Conservation (phyloP, 2,888 invertebrate genomes). For the Idaea dimidiata region DNA sequence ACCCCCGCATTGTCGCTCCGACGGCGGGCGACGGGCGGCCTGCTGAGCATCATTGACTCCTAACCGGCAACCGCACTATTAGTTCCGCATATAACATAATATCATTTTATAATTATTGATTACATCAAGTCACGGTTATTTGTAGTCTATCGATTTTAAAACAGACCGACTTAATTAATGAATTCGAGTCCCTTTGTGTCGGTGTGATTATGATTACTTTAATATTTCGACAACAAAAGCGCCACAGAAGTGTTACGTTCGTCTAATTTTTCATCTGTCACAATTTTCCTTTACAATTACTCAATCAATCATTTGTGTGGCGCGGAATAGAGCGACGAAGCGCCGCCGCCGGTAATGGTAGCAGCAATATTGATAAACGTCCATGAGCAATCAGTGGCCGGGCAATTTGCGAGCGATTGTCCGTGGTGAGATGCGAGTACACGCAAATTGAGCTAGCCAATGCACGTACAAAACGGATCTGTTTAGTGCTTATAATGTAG, state of each 20-base stretch:
- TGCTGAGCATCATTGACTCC: conserved; percentile 58
- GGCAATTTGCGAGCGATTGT: conserved; percentile 76
- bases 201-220: conserved; percentile 54
- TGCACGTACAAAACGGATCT: conserved; percentile 56
- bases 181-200: conserved; percentile 41
- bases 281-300: conserved; percentile 39
- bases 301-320: conserved; percentile 36
- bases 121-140: conserved; percentile 70
- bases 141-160: conserved; percentile 53
- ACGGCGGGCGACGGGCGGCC: conserved; percentile 55
- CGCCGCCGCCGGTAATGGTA: conserved; percentile 36
- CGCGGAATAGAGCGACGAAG: conserved; percentile 19
- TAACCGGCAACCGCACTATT: conserved; percentile 50
- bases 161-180: conserved; percentile 65
- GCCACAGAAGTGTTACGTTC: conserved; percentile 43
- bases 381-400: conserved; percentile 67
- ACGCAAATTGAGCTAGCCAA: conserved; percentile 63
- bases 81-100: conserved; percentile 66
- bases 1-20: conserved; percentile 61
- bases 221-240: conserved; percentile 54
- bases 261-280: conserved; percentile 50
- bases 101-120: conserved; percentile 76
- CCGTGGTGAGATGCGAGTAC: conserved; percentile 67
- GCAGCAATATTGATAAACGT: conserved; percentile 76
- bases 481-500: conserved; percentile 45